These are phyloP conservation scores for Schizothorax lantsangensis DNA, from an alignment of 2,797 vertebrate species.

Conservation along the genomic window DNA sequence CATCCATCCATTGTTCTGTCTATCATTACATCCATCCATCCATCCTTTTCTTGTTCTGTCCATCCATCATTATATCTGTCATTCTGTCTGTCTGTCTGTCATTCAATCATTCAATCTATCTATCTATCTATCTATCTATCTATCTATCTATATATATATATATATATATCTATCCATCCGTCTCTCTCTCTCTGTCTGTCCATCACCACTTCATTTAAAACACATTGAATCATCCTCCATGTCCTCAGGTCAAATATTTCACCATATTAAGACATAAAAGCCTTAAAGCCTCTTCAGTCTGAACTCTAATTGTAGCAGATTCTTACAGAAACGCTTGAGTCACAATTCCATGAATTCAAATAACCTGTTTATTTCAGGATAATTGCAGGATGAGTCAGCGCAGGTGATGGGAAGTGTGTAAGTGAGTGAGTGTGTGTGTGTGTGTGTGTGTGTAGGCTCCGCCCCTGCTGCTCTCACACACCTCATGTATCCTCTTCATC, in stretches of 20 bases:
- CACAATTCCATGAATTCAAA: slow-evolving; percentile 32
- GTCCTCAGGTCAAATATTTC: not conserved
- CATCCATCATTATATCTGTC: no score
- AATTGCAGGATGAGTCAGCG: slow-evolving; percentile 48
- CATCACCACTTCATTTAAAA: not conserved
- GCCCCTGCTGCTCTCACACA: slow-evolving; percentile 1
- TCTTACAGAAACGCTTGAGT: slow-evolving; percentile 3
- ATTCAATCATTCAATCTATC: not conserved
- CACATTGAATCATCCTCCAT: not conserved
- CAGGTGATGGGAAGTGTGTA: slow-evolving; percentile 13
- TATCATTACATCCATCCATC: no score
- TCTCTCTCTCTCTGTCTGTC: not conserved
- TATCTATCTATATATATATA: not conserved
- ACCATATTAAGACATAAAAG: not conserved
- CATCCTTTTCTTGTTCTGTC: no score
- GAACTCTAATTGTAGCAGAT: slow-evolving; percentile 9
- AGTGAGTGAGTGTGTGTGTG: not conserved
- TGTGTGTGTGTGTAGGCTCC: slow-evolving; percentile 22
- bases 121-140: not conserved
- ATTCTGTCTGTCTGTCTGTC: not conserved
- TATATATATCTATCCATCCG: not conserved
- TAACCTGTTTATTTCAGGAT: slow-evolving; percentile 44
- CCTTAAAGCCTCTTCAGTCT: slow-evolving; percentile 2
- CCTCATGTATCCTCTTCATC: slow-evolving; percentile 40
- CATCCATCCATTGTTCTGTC: no score